Base-by-base conservation (phyloP, 2,797 vertebrate species). In the Acrossocheilus fasciatus region DNA sequence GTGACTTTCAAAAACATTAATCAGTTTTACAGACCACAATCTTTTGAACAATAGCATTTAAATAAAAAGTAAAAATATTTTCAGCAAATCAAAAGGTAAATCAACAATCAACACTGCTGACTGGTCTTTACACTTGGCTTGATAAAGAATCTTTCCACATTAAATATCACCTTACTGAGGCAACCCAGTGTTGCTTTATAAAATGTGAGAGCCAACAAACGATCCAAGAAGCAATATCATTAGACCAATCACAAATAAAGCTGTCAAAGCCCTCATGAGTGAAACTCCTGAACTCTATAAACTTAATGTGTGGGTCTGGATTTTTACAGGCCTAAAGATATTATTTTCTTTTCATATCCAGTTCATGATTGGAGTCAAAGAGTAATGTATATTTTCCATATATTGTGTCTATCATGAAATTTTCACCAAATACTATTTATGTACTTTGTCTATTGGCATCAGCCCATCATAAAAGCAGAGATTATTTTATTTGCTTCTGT, bases 171-270 rank as follows among this genome's bases (percentile, higher is more conserved):
- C 69, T 85, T 54, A 79, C 34, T 82, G 68, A 84, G 2, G 76
- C 86, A 85, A 69, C n/a, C 73, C 41, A 54, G 47, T 17, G 36
- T 41, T 82, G 92, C 89, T 91, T 89, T 89, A 87, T 85, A 74
- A 85, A 92, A 92, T 84, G 92, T 93, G 92, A 83, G 89, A 93
- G 93, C 91, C 88, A 75, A 76, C 83, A 76, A 9, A 68, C 6
- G 26, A 77, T 92, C 95, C 93, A 94, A 93, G 90, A 92, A 93
- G 93, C 91, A 93, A 93, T 92, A 91, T 93, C 92, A 92, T 94
- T 93, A 93, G 84, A 89, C 43, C 89, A 92, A 91, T 92, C 92
- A 88, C 93, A 83, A 94, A 94, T 92, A 94, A 94, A 92, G 91
- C 92, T 91, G 92, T 87, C 84, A 84, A 47, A 54, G 47, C 85